Base-by-base conservation (phyloP, 1,140 invertebrate genomes). In the Luehdorfia chinensis region DNA sequence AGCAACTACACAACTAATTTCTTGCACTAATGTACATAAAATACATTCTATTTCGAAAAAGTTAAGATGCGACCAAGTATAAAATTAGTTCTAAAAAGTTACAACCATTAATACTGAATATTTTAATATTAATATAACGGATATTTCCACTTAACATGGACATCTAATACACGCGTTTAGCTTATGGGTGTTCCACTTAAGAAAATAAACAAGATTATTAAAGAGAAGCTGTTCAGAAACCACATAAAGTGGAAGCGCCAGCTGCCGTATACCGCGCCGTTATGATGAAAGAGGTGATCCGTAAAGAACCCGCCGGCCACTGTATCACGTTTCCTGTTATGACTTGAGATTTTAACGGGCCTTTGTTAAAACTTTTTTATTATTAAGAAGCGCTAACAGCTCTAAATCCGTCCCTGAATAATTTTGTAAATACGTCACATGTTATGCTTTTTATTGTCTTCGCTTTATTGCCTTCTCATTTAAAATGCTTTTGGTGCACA, bases 291-390 rank as follows among this genome's bases (percentile, higher is more conserved):
- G 71, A 70, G 64, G 57, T 75, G 63, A 71, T 81, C 70, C 72
- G 69, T 60, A 31, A 60, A 52, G 55, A 51, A 66, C 54, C 55
- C 54, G 70, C 66, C 68, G 51, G 69, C 73, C 66, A 75, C 73
- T 59, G 65, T 81, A 86, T 86, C 79, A 80, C 53, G 58, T 86
- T 84, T 80, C 83, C 77, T 80, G 77, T 86, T 86, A 84, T 86
- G 72, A 80, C 73, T 85, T 79, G 59, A 81, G 65, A 71, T 80
- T 84, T 84, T 78, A 72, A 84, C 79, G 65, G 47, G 50, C 54
- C 68, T 81, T 78, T 84, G 72, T 80, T 72, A 43, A 70, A 59
- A 63, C 47, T 53, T 56, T 75, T 73, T 75, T 70, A 74, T 78
- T 68, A 73, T 69, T 50, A 72, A 74, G 63, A 71, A 67, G 62